Evolutionary conservation across 2,797 vertebrate genomes (phyloP), one percentile per base, ranked within the genome.

Genomic region (Acipenser oxyrinchus): DNA sequence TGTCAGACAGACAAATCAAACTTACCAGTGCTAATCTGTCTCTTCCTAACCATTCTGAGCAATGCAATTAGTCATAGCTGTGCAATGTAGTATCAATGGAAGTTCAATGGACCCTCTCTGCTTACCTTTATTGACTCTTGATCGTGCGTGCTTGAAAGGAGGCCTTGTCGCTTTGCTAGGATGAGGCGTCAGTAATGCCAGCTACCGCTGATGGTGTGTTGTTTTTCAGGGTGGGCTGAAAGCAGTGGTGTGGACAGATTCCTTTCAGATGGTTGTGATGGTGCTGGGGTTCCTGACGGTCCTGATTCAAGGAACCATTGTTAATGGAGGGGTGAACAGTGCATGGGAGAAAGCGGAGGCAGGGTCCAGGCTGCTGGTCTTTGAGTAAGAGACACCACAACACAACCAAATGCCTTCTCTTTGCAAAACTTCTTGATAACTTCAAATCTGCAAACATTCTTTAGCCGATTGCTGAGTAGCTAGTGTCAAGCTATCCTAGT

Each of bases 201-300:
- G 10, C 15, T 9, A 8, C 3, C 12, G 4, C 55, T 70, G 64
- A 58, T 62, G 70, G 7, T 84, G 81, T 70, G n/a, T 64, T 66
- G 51, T 68, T 52, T 37, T 68, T n/a, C 68, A 90, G 86, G 86
- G 90, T 71, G 91, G 92, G 72, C 72, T 93, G 76, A 92, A 91
- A 79, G 92, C 91, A 61, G 91, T 90, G 65, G 92, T 93, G 73
- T 94, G 90, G 93, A 91, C 88, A 72, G 91, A 95, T 76, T 87
- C 89, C 18, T 93, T 92, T 88, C 92, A 94, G 86, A 91, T 93
- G 91, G 51, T 87, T 63, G 84, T 90, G 72, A 94, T 91, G 91
- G 67, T 94, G 68, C 73, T 69, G 77, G 91, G 90, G 68, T 95
- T 94, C 51, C 64, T 92, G 68, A 75, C 84, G 0, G 90, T 90